These are phyloP conservation scores for Himalopsyche phryganea DNA, from an alignment of 1,140 invertebrate species.

Conservation along the genomic window DNA sequence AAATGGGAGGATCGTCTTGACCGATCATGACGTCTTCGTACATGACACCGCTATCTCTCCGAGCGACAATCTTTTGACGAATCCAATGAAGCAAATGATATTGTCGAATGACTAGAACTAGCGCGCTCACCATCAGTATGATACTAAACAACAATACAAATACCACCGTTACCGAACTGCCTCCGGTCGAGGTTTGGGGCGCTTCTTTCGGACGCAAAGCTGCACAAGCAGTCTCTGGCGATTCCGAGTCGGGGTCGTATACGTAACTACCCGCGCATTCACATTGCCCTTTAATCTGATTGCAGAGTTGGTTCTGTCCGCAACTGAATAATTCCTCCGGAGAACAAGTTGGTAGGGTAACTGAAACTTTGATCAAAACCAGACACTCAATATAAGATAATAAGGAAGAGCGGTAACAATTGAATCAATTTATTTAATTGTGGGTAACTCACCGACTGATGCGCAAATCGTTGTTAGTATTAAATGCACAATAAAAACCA, in stretches of 20 bases:
- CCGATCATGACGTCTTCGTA: slow-evolving; percentile 54
- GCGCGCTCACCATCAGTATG: slow-evolving; percentile 42
- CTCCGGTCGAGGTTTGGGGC: neutral
- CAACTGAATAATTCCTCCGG: slow-evolving; percentile 12
- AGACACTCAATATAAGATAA: slow-evolving; percentile 17
- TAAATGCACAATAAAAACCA: slow-evolving; percentile 4
- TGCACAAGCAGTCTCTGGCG: slow-evolving; percentile 11
- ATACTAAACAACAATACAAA: slow-evolving; percentile 41
- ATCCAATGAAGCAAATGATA: slow-evolving; percentile 49
- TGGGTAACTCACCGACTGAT: slow-evolving; percentile 11
- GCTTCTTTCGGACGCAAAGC: neutral
- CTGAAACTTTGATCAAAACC: slow-evolving; percentile 15
- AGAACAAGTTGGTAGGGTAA: slow-evolving; percentile 14
- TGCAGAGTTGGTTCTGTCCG: slow-evolving; percentile 38
- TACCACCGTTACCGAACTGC: slow-evolving; percentile 11
- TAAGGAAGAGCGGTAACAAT: slow-evolving; percentile 19
- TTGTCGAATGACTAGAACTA: slow-evolving; percentile 46
- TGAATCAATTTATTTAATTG: slow-evolving; percentile 22
- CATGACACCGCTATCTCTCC: slow-evolving; percentile 46
- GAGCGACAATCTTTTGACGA: slow-evolving; percentile 43
- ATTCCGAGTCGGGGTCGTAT: slow-evolving; percentile 12
- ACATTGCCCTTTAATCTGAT: slow-evolving; percentile 36
- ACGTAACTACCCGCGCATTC: slow-evolving; percentile 39
- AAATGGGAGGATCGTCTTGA: slow-evolving; percentile 49
- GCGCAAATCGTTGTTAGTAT: slow-evolving; percentile 5